Base-by-base conservation (phyloP, 2,888 invertebrate genomes). In the Epinotia demarniana region DNA sequence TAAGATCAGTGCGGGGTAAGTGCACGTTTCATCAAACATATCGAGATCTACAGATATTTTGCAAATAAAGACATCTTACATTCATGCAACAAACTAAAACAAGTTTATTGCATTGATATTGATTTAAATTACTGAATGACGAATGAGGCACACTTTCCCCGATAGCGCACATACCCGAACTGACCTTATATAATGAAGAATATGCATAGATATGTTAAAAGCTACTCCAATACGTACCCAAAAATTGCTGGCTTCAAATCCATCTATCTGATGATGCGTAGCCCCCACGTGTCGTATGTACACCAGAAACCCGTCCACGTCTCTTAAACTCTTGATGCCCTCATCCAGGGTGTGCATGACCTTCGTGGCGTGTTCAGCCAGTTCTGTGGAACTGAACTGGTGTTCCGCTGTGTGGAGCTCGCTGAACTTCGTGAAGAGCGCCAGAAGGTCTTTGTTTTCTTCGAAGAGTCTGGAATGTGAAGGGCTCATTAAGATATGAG, bases 341-440 rank as follows among this genome's bases (percentile, higher is more conserved):
- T 98, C 97, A 87, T 98, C 98, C 79, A 98, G 90, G 1, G 98
- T 97, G 79, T 96, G 96, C 98, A 98, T 98, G 58, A 98, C 98
- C 83, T 96, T 96, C 77, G 95, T 96, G 16, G 98, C 98, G 84
- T 98, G 98, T 81, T 97, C 97, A n/a, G 97, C 97, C 78, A 98
- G 90, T 87, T 97, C 97, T 86, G 96, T 95, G 77, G 97, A 97
- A 80, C 95, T 95, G 69, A 96, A 95, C 85, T 97, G 96, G 78
- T 97, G 96, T 80, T 97, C 97, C 79, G 95, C 95, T 3, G 97
- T 97, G 82, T 95, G 95, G 76, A 97, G 91, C 80, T 97, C 95
- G 74, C 96, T 95, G 88, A 98, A 98, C 89, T 97, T 97, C 78
- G 96, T 96, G 89, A 98, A 98, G 81, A 98, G 93, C 53, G 95